phyloP scores from a whole-genome alignment of 2,113 vertebrate species.

The Hirundichthys speculiger region DNA sequence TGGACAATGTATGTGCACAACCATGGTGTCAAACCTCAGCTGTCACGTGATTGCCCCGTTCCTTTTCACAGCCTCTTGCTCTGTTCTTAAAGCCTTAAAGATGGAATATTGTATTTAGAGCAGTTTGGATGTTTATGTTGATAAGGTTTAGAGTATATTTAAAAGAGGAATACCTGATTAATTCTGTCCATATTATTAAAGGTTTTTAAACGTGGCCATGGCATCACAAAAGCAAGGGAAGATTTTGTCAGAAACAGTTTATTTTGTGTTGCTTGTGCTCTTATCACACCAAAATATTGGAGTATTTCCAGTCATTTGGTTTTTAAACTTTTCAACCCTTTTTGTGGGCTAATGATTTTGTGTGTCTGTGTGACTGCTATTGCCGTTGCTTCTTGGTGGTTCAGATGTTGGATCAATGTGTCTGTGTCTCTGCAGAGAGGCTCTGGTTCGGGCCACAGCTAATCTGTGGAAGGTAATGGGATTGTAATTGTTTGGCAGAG shows the following conservation, averaged over 20 bases:
- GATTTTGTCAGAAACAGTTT: no score
- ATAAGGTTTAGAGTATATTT: conserved; percentile 3
- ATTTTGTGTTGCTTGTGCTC: no score
- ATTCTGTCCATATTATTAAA: not conserved
- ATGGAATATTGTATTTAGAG: conserved; percentile 4
- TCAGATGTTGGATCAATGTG: conserved; percentile 59
- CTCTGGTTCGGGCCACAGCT: conserved; percentile 16
- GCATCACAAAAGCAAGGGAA: no score
- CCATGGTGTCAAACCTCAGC: conserved; percentile 41
- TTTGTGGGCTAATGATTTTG: conserved; percentile 35
- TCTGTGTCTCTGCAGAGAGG: conserved; percentile 41
- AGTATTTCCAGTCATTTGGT: no score
- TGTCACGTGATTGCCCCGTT: conserved; percentile 18
- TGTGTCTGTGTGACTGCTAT: conserved; percentile 35
- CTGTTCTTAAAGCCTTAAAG: conserved; percentile 2
- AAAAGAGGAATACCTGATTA: conserved; percentile 3
- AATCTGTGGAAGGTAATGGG: conserved; percentile 59
- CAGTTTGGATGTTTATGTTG: conserved; percentile 3
- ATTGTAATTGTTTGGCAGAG: conserved; percentile 63
- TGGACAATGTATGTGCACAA: conserved; percentile 53
- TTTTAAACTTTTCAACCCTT: conserved; percentile 8
- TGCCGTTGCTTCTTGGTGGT: conserved; percentile 30
- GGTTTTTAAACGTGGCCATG: no score
- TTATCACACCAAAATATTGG: no score
- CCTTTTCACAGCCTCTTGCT: conserved; percentile 12